Evolutionary conservation across 53 echinoderm and acorn worm genomes (phyloP), one percentile per base, ranked within the genome.

Genomic region (Apostichopus leukothele): DNA sequence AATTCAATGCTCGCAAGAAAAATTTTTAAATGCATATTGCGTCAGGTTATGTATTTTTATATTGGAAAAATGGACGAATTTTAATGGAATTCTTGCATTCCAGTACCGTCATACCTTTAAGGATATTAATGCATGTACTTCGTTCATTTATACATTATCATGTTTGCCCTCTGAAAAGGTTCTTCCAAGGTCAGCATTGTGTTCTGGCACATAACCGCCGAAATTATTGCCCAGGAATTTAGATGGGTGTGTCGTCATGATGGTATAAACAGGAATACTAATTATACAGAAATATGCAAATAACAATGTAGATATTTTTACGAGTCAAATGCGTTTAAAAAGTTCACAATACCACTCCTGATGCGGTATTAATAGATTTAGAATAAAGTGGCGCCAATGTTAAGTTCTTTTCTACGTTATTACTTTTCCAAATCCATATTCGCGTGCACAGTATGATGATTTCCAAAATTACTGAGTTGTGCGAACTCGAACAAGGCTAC

Each of bases 131-230:
- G 59, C 81, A 81, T 18, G 81, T 53, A 53, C 20, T 81, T 81
- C 21, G 81, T 54, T 20, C 54, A 54, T 54, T 81, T 81, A 59
- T 16, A 81, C 81, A 81, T 81, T 81, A 81, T 81, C 39, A 81
- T 81, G 81, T 81, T 81, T 81, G 60, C 60, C 55, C 81, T 54
- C 21, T 81, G 53, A 22, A 22, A 59, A 59, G 81, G 81, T 20
- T 54, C 25, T 81, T n/a, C 53, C 81, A 81, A 81, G 81, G 81
- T 81, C 81, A 81, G 81, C 81, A 57, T 57, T 81, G 81, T 81
- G 6, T 81, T 79, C 60, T 81, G 81, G 81, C 81, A 81, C 55
- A 81, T 57, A 23, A 81, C 54, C 81, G 55, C 81, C 7, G 81
- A 54, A 81, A 59, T 14, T 23, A 52, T 81, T 81, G 18, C 60